A percentile compares a stretch with the other conserved stretches of the same genome.
These are phyloP conservation scores for Alectoris magna DNA, from an alignment of 2,797 vertebrate species.

Conservation along the genomic window DNA sequence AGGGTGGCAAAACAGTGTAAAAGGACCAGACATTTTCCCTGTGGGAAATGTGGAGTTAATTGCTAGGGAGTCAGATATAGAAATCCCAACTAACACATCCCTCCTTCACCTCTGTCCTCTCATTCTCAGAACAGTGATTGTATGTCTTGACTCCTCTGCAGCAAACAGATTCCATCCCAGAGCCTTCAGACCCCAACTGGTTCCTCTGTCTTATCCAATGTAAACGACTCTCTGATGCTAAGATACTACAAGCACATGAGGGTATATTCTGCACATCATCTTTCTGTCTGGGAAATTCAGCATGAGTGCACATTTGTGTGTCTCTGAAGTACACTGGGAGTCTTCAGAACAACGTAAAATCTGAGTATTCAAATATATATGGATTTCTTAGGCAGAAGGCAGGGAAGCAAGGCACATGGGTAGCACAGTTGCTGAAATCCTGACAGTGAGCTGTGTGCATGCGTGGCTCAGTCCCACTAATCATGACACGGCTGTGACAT, in stretches of 20 bases:
- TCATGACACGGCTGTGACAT: not conserved
- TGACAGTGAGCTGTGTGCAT: rapidly evolving
- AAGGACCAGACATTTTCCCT: not conserved
- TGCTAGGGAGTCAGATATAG: not conserved
- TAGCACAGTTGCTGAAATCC: not conserved
- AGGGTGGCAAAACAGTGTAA: not conserved
- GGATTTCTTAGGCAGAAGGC: rapidly evolving
- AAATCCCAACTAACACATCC: conserved; percentile 31
- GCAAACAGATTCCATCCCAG: not conserved
- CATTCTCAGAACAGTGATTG: rapidly evolving
- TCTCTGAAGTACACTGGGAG: rapidly evolving
- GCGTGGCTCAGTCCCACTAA: conserved; percentile 38
- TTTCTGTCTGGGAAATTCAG: not conserved
- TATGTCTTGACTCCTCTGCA: not conserved
- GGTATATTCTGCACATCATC: not conserved
- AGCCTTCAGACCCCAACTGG: not conserved
- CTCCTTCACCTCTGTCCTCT: not conserved
- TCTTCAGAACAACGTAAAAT: not conserved
- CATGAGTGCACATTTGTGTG: rapidly evolving
- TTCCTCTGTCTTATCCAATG: not conserved
- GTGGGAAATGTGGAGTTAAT: conserved; percentile 18
- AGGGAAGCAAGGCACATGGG: rapidly evolving
- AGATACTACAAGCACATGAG: not conserved
- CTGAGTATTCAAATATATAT: rapidly evolving
- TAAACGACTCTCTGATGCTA: not conserved